Percentiles rank a stretch among this genome's conserved stretches.
Evolutionary conservation across 2,888 invertebrate species (phyloP).

Genomic region (Clanis bilineata): DNA sequence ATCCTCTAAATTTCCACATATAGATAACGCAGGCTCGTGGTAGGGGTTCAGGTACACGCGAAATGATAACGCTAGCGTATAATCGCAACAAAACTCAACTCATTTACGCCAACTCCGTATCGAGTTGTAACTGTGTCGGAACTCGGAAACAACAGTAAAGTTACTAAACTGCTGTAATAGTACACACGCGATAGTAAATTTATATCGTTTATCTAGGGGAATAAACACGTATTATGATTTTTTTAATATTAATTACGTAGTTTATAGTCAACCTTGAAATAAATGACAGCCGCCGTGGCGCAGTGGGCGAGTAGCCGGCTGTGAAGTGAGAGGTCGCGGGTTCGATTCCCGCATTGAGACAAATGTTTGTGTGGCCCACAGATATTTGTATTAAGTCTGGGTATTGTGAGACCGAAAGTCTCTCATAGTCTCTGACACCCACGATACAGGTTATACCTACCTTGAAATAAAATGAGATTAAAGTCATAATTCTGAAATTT

Average conservation of each 20-base stretch:
- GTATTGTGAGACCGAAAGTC: too few relatives aligned
- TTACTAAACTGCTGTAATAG: conserved; percentile 20
- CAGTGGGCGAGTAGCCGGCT: too few relatives aligned
- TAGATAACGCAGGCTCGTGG: neutral
- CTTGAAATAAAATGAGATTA: neutral
- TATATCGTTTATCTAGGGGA: neutral
- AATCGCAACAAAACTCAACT: conserved; percentile 39
- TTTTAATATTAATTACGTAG: neutral
- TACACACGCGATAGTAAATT: conserved; percentile 40
- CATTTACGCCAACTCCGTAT: conserved; percentile 24
- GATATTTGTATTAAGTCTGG: too few relatives aligned
- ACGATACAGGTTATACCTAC: too few relatives aligned
- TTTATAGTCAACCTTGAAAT: neutral
- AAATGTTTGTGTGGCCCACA: too few relatives aligned
- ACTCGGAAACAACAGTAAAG: conserved; percentile 39
- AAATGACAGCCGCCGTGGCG: too few relatives aligned
- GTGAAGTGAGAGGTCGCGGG: too few relatives aligned
- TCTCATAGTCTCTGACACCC: too few relatives aligned
- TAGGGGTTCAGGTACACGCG: conserved; percentile 23
- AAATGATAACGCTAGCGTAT: conserved; percentile 35
- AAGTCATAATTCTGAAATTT: neutral
- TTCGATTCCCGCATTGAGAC: too few relatives aligned
- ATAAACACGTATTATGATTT: neutral
- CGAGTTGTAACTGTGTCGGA: conserved; percentile 22
- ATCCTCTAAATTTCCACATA: neutral